A percentile compares a stretch with the other conserved stretches of the same genome.
Evolutionary conservation across 2,113 vertebrate genomes (phyloP).

Genomic region (Oncorhynchus nerka): DNA sequence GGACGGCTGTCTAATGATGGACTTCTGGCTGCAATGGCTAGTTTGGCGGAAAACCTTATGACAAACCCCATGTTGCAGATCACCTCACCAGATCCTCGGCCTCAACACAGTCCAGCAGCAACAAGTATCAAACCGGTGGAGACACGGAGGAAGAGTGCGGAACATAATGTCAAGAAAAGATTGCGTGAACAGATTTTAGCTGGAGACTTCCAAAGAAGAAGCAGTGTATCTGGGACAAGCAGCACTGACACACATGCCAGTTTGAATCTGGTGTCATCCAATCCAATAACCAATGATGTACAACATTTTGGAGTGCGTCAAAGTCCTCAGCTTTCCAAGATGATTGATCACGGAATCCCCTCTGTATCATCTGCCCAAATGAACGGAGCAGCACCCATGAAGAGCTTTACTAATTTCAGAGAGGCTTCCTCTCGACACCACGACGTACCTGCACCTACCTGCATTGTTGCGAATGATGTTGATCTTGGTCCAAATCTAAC

Average conservation of each 20-base stretch:
- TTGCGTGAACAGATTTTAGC: conserved; percentile 84
- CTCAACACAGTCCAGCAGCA: conserved; percentile 10
- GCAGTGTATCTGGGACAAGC: conserved; percentile 51
- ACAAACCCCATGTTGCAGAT: conserved; percentile 30
- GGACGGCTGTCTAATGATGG: conserved; percentile 36
- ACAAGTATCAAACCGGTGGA: conserved; percentile 14
- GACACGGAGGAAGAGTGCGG: conserved; percentile 46
- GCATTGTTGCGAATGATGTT: conserved; percentile 44
- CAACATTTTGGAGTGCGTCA: conserved; percentile 22
- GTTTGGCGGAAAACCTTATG: conserved; percentile 38
- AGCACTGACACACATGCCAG: conserved; percentile 48
- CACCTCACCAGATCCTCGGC: conserved; percentile 27
- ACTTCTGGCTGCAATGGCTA: conserved; percentile 38
- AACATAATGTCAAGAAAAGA: conserved; percentile 75
- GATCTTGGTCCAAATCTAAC: conserved; percentile 50
- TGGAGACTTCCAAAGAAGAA: conserved; percentile 73
- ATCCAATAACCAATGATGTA: conserved; percentile 21
- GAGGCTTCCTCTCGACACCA: conserved; percentile 13
- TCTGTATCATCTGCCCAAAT: conserved; percentile 50
- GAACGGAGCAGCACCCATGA: conserved; percentile 38
- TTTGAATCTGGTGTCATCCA: conserved; percentile 29
- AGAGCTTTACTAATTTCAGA: conserved; percentile 59
- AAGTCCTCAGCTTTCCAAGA: conserved; percentile 26
- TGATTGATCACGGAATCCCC: conserved; percentile 10
- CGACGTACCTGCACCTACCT: conserved; percentile 25